These are phyloP conservation scores for Diplogasteroides magnus DNA, from an alignment of 1,140 invertebrate species.

Conservation along the genomic window DNA sequence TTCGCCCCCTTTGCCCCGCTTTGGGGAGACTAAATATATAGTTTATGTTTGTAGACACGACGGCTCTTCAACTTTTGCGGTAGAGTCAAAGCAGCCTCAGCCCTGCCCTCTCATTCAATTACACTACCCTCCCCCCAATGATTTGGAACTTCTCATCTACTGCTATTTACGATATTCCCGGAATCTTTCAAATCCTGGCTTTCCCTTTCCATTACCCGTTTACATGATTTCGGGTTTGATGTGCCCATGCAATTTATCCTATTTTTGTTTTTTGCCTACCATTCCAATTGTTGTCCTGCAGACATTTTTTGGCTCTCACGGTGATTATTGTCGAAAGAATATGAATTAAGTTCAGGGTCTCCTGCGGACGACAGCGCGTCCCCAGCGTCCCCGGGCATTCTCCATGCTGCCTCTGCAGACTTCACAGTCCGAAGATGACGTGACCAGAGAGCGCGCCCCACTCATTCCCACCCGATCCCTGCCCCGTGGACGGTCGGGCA, in stretches of 20 bases:
- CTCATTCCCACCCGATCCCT: constrained; percentile 10
- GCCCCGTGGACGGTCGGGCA: constrained; percentile 1
- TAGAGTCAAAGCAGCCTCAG: no score
- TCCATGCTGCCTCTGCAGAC: constrained; percentile 26
- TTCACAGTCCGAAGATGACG: not conserved
- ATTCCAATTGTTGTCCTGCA: not conserved
- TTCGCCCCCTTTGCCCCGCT: no score
- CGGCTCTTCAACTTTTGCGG: no score
- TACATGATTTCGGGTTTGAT: not conserved
- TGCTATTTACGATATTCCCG: no score
- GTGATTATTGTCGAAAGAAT: constrained; percentile 9
- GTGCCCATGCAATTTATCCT: not conserved
- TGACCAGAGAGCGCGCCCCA: constrained; percentile 6
- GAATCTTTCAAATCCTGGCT: not conserved
- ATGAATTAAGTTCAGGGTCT: constrained; percentile 32
- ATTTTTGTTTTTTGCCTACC: not conserved
- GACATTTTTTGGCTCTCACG: not conserved
- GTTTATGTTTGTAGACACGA: no score
- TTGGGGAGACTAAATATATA: no score
- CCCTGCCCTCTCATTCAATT: no score
- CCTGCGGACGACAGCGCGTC: constrained; percentile 16
- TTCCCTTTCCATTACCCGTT: not conserved
- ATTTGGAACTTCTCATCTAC: no score
- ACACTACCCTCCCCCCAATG: no score
- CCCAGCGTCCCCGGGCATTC: constrained; percentile 18